Evolutionary conservation across 2,113 vertebrate genomes (phyloP).

Genomic region (Lonchura striata): DNA sequence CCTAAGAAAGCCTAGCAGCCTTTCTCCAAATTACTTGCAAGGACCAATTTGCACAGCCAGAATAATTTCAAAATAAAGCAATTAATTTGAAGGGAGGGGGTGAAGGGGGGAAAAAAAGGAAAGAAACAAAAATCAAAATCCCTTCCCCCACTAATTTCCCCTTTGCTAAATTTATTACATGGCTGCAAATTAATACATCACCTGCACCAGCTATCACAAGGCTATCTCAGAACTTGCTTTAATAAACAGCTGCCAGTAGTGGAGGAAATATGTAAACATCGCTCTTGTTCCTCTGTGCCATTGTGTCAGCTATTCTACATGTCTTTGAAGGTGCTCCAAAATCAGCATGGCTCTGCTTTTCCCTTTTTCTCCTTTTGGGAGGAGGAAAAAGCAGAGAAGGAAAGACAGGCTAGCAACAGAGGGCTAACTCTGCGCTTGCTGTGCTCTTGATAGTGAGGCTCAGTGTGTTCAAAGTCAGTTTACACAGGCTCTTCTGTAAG

Average conservation of each 20-base stretch:
- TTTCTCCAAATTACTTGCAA: neutral
- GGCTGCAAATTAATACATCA: conserved; percentile 9
- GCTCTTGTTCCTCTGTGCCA: conserved; percentile 18
- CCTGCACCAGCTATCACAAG: conserved; percentile 24
- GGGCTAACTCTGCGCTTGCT: conserved; percentile 10
- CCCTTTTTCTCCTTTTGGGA: conserved; percentile 27
- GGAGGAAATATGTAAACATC: conserved; percentile 45
- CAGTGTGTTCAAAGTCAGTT: conserved; percentile 45
- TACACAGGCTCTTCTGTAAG: conserved; percentile 41
- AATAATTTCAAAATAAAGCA: conserved; percentile 23
- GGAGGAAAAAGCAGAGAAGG: conserved; percentile 14
- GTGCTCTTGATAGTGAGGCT: conserved; percentile 25
- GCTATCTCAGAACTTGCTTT: conserved; percentile 4
- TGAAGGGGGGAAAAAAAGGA: rapidly evolving
- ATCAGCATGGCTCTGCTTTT: conserved; percentile 39
- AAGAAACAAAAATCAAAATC: neutral
- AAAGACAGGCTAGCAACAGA: conserved; percentile 19
- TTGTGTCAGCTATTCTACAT: conserved; percentile 53
- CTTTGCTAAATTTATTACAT: neutral
- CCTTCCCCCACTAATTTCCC: neutral
- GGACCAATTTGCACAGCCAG: neutral
- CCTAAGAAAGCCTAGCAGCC: conserved; percentile 6
- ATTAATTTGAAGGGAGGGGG: neutral
- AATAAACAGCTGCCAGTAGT: conserved; percentile 45
- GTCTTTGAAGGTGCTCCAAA: conserved; percentile 60